Evolutionary conservation across 2,888 invertebrate species (phyloP), one percentile per base, ranked within the genome.

Genomic region (Drosophila rubida): DNA sequence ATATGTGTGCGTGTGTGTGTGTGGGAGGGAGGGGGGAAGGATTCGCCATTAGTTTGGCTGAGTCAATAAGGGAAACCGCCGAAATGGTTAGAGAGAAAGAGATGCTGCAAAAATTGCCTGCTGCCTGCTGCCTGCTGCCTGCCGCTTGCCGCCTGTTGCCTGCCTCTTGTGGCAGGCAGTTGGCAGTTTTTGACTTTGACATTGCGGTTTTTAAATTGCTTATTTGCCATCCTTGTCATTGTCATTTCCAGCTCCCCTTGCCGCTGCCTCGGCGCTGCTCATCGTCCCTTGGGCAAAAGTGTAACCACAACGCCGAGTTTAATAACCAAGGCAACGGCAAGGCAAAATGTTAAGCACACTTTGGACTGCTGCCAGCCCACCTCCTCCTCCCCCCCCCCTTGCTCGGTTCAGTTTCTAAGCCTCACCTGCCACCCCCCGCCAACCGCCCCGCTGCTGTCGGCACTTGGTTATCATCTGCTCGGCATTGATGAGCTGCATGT

Each of bases 181-280:
- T 59, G 44, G 19, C 37, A 25, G 54, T 44, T 62, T 55, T 55
- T 48, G 53, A 30, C 63, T 68, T 63, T 69, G 75, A 74, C 78
- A 61, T 78, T 78, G 80, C 55, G 78, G 78, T 71, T 81, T 61
- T 80, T 54, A 78, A 80, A 79, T 78, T 74, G 78, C 71, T 78
- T 80, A 66, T 71, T 69, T 80, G 63, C 54, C 51, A 42, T 51
- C 22, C 23, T 41, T 48, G 74, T 67, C 58, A 22, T 58, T 60
- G 46, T 25, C 45, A 30, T 27, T 32, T 19, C 8, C 13, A 22
- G n/a, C 25, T 4, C 13, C 13, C 14, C 16, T 0, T 11, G 1
- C 13, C 14, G 23, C 2, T 7, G 11, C 49, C 8, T 37, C 14
- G 6, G 14, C 13, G 13, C n/a, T 49, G 22, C 19, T 16, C 19